phyloP scores from a whole-genome alignment of 2,888 invertebrate genomes.

The Ferrisia virgata region DNA sequence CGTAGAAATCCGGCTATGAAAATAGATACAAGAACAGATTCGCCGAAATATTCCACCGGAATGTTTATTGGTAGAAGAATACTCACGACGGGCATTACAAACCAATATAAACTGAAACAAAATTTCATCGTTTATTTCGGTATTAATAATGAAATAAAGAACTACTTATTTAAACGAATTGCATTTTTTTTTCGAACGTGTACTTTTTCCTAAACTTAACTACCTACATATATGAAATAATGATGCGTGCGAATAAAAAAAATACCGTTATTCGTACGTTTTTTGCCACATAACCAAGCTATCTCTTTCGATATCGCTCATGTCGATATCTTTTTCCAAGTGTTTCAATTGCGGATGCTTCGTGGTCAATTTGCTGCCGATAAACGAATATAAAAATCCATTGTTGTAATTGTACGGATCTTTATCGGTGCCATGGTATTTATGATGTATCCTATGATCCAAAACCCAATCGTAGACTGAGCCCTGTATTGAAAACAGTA shows the following conservation, averaged over 20 bases:
- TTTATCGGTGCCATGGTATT: constrained; percentile 73
- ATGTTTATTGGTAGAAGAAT: constrained; percentile 68
- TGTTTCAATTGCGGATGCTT: constrained; percentile 65
- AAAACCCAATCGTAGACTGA: constrained; percentile 80
- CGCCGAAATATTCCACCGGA: constrained; percentile 76
- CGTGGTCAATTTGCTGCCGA: constrained; percentile 66
- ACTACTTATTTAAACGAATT: not conserved
- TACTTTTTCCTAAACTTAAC: too few relatives aligned
- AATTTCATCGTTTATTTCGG: not conserved
- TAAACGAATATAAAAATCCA: constrained; percentile 79
- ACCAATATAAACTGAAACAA: constrained; percentile 65
- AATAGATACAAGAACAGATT: constrained; percentile 61
- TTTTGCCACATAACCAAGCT: constrained; percentile 77
- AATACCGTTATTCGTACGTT: constrained; percentile 58
- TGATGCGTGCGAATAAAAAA: not conserved
- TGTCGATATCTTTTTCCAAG: constrained; percentile 66
- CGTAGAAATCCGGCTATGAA: constrained; percentile 70
- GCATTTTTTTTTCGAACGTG: too few relatives aligned
- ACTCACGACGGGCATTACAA: constrained; percentile 64
- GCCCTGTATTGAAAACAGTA: constrained; percentile 60
- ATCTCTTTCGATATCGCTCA: constrained; percentile 76
- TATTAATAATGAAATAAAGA: not conserved
- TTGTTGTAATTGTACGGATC: constrained; percentile 77
- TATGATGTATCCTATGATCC: constrained; percentile 77
- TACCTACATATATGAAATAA: too few relatives aligned